Conservation (phyloP, 2,888 invertebrate species). For the Rhimphoctona megacephalus region DNA sequence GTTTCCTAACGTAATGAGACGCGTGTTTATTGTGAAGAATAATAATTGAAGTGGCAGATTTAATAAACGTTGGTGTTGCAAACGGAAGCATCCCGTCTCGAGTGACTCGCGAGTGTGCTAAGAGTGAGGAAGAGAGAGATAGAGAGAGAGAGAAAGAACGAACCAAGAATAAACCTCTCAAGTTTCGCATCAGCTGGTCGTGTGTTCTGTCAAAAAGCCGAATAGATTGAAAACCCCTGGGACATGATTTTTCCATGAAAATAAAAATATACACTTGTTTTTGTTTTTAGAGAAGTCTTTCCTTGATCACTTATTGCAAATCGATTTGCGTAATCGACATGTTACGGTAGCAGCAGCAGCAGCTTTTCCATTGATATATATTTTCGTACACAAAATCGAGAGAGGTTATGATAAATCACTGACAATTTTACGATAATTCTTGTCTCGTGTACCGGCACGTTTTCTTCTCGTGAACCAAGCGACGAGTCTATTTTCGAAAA, state of each 20-base stretch:
- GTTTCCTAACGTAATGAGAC: neutral
- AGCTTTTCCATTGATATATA: neutral
- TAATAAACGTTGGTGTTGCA: neutral
- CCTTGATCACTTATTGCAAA: neutral
- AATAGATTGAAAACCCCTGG: neutral
- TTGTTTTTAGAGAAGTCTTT: neutral
- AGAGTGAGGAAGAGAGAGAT: neutral
- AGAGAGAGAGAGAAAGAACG: neutral
- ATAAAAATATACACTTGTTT: neutral
- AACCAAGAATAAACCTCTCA: slow-evolving; percentile 41
- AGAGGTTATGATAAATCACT: slow-evolving; percentile 27
- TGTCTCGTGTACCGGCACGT: slow-evolving; percentile 10
- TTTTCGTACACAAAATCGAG: slow-evolving; percentile 8
- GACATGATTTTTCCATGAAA: neutral
- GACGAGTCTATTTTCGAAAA: slow-evolving; percentile 6
- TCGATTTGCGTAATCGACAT: neutral
- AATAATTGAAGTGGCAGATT: slow-evolving; percentile 13
- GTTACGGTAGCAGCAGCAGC: neutral
- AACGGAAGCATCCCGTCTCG: slow-evolving; percentile 4
- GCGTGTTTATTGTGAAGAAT: neutral
- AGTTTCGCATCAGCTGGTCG: slow-evolving; percentile 37
- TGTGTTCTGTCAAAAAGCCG: slow-evolving; percentile 3
- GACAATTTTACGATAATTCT: slow-evolving; percentile 15
- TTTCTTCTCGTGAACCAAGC: neutral
- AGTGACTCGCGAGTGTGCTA: neutral